Evolutionary conservation across 37 sponge, comb jelly and placozoan species (phyloP), one percentile per base, ranked within the genome.

Genomic region (Haliclona indistincta): DNA sequence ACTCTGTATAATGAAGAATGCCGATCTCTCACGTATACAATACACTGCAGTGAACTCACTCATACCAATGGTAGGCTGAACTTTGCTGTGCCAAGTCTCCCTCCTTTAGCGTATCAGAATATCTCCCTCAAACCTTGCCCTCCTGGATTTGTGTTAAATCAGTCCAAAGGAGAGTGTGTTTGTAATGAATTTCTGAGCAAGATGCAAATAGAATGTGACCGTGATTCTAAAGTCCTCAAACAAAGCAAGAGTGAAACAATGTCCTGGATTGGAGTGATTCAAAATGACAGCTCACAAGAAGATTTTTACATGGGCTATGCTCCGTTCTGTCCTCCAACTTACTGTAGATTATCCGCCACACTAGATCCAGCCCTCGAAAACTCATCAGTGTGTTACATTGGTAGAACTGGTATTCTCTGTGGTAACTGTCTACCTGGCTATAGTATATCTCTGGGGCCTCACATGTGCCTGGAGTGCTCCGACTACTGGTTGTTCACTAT

Each of bases 51-150:
- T 49, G 15, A 49, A 49, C 28, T 28, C 8, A 26, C 17, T 11
- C 7, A 26, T 26, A 61, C 63, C 8, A 15, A 47, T 47, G 63
- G 63, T 22, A 13, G 28, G 28, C 10, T 61, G 63, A 61, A 61
- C 28, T 61, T 61, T 61, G 63, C 63, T 25, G 63, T 61, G 8
- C 63, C 63, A 20, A 20, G 63, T 61, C 63, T 61, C 10, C 63
- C 63, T 61, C 28, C 63, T 61, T 8, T 20, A 26, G 22, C 63
- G 17, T 61, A 25, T 61, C 26, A 13, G 28, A 13, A 61, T 13
- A 26, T 61, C 22, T 61, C 63, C 22, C 28, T 61, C 22, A 61
- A 61, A 26, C 26, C 22, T 11, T 61, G 63, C 28, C 63, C 63
- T 20, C 63, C 63, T 61, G 63, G 63, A 11, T 61, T 61, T 49